Evolutionary conservation across 2,888 invertebrate species (phyloP).

Genomic region (Pseudococcus longispinus): DNA sequence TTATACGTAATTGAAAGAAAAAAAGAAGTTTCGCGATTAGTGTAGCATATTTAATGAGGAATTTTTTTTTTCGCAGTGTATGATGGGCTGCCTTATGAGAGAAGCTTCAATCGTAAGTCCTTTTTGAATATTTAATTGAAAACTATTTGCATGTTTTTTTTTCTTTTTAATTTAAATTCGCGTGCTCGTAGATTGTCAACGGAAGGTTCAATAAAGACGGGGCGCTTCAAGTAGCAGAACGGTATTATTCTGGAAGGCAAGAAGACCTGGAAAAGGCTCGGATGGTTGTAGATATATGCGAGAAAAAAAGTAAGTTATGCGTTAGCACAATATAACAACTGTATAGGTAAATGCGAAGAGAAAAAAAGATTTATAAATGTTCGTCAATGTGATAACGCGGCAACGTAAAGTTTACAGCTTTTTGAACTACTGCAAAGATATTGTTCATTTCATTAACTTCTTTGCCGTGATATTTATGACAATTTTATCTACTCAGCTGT

Average conservation of each 20-base stretch:
- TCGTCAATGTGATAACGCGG: slow-evolving; percentile 29
- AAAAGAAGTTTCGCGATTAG: not conserved
- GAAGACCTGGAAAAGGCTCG: slow-evolving; percentile 56
- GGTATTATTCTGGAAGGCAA: slow-evolving; percentile 54
- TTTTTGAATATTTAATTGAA: slow-evolving; percentile 16
- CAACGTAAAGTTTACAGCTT: slow-evolving; percentile 21
- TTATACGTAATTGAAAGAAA: slow-evolving; percentile 8
- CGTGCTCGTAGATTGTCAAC: slow-evolving; percentile 48
- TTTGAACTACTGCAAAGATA: slow-evolving; percentile 19
- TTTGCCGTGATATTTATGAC: slow-evolving; percentile 20
- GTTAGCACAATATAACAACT: not conserved
- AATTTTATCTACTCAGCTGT: slow-evolving; percentile 32
- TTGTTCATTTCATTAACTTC: slow-evolving; percentile 32
- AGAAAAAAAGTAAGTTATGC: slow-evolving; percentile 49
- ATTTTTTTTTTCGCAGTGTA: slow-evolving; percentile 56
- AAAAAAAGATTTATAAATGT: slow-evolving; percentile 7
- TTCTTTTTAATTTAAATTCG: not conserved
- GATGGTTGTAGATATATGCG: slow-evolving; percentile 56
- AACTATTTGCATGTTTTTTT: not conserved
- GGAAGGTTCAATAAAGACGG: slow-evolving; percentile 57
- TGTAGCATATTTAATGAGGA: not conserved
- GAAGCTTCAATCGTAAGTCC: slow-evolving; percentile 58
- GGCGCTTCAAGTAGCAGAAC: slow-evolving; percentile 54
- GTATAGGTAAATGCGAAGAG: not conserved
- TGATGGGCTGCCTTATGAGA: slow-evolving; percentile 59